These are phyloP conservation scores for Typhlichthys subterraneus DNA, from an alignment of 2,797 vertebrate genomes.

Conservation along the genomic window DNA sequence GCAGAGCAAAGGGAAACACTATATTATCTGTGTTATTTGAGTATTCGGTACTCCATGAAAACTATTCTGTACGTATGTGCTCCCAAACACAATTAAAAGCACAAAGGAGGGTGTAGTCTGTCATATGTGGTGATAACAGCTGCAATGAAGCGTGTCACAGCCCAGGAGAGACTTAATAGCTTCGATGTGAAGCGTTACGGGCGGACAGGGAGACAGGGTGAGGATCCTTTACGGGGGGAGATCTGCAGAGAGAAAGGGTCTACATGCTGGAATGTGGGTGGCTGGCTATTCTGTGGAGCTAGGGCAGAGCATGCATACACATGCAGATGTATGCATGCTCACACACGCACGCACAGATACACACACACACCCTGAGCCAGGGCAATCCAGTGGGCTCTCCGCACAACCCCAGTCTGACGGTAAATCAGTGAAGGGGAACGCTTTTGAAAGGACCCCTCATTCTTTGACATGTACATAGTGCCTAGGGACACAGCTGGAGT, in stretches of 20 bases:
- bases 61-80: constrained; percentile 7
- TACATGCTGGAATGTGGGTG: constrained; percentile 34
- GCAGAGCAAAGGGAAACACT: neutral
- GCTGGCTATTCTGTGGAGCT: constrained; percentile 31
- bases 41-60: constrained; percentile 7
- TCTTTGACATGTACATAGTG: constrained; percentile 66
- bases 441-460: constrained; percentile 62
- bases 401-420: constrained; percentile 57
- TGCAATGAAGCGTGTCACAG: constrained; percentile 24
- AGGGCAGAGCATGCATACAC: constrained; percentile 22
- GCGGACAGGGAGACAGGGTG: neutral
- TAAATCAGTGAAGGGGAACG: constrained; percentile 68
- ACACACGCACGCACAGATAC: constrained; percentile 26
- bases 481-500: constrained; percentile 51
- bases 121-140: constrained; percentile 16
- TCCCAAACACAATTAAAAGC: constrained; percentile 20
- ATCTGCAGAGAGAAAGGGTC: constrained; percentile 12
- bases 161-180: constrained; percentile 19
- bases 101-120: constrained; percentile 22
- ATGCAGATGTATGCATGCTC: neutral
- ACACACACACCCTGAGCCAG: constrained; percentile 49
- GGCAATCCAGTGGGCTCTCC: constrained; percentile 59
- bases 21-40: neutral
- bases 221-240: constrained; percentile 14
- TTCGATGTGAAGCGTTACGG: constrained; percentile 17